These are phyloP conservation scores for Tipula confusa DNA, from an alignment of 2,888 invertebrate genomes.

Conservation along the genomic window DNA sequence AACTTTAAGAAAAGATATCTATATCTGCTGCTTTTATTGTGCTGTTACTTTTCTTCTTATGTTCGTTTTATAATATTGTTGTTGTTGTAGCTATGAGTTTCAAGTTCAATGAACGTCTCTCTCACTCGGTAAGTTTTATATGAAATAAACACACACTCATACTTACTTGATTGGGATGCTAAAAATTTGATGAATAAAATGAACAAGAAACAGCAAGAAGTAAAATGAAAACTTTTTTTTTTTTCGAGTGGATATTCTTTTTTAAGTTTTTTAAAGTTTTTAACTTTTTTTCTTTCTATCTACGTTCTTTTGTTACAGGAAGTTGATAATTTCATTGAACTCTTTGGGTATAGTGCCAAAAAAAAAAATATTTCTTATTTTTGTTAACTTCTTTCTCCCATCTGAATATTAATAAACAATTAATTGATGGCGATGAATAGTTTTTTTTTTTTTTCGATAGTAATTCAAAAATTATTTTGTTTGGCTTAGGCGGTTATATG, in stretches of 20 bases:
- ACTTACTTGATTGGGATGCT: constrained; percentile 20
- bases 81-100: background rate
- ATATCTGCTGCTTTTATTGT: background rate
- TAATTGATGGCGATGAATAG: constrained; percentile 25
- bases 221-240: background rate
- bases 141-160: background rate
- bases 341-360: background rate
- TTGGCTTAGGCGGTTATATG: background rate
- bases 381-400: constrained; percentile 3
- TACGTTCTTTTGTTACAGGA: constrained; percentile 6
- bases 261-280: background rate
- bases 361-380: background rate
- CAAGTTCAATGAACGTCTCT: constrained; percentile 20
- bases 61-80: background rate
- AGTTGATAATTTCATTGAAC: constrained; percentile 25
- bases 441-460: background rate
- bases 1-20: constrained; percentile 3
- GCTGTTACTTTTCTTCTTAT: constrained; percentile 8
- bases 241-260: background rate
- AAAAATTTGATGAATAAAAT: background rate
- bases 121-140: background rate
- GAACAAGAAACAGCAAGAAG: background rate
- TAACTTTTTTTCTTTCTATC: background rate
- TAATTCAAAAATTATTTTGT: background rate
- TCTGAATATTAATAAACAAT: background rate